Evolutionary conservation across 2,113 vertebrate species (phyloP), one percentile per base, ranked within the genome.

Genomic region (Motacilla alba): DNA sequence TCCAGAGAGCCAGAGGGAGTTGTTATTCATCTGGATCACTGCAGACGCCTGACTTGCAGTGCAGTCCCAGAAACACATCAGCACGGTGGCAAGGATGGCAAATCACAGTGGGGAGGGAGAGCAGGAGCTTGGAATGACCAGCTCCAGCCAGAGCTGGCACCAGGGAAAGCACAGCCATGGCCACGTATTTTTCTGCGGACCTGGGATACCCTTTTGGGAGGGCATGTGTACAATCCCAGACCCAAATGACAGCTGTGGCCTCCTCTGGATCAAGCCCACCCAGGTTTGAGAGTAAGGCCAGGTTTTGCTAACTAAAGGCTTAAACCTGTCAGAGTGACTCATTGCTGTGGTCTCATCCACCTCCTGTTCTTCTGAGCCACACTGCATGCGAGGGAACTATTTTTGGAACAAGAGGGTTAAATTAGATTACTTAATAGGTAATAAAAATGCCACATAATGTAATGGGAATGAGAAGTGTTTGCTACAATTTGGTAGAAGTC

Each of bases 121-220:
- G 60, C 0, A 0, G 62, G 72, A 69, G 10, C 30, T 47, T n/a
- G 90, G 30, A 56, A 64, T 47, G 26, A 33, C 4, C 49, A 20
- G 10, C 41, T 76, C 14, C 46, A 59, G 17, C 31, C 55, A 28
- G 75, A 3, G 1, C 22, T 44, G 28, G 67, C 37, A 41, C 21
- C 37, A 27, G 3, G 66, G 37, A 53, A 49, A 33, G n/a, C 0
- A 0, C 41, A 23, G 58, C 43, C 27, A 10, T 0, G 1, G 53
- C 13, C 58, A 50, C 0, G 0, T 6, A 37, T 39, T 19, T 22
- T 72, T 44, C 80, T 83, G 35, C 0, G 0, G 30, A 64, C 11
- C 20, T 1, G 1, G 15, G 24, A 35, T 14, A 14, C 1, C 0
- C 20, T 37, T 76, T 16, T 47, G 35, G 55, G 55, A 37, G 4